Base-by-base conservation (phyloP, 1,140 invertebrate species). In the Helicoverpa armigera region DNA sequence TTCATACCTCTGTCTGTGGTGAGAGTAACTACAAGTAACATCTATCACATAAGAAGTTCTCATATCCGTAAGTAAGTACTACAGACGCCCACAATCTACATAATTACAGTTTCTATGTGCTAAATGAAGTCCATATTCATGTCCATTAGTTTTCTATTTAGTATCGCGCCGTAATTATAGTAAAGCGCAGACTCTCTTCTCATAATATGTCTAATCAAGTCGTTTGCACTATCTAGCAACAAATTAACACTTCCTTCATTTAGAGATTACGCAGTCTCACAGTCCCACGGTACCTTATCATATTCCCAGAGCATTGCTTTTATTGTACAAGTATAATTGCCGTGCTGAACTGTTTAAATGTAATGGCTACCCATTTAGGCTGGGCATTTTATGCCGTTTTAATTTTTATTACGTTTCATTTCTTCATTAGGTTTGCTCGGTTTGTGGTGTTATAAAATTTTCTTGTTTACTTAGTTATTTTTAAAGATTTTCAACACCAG, bases 241-340 rank as follows among this genome's bases (percentile, higher is more conserved):
- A 73, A 73, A 53, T 58, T 70, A 77, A 60, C 76, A 79, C 76
- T 74, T 79, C 65, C 76, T 78, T 84, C 76, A 82, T 79, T 82
- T 74, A 31, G 14, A 80, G 81, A 84, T 84, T 78, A 74, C 51
- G 72, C 54, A 61, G 60, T 54, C 51, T 51, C 23, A 18, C 7
- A 29, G 54, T 82, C 78, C 74, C 81, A 84, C 81, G 74, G 76
- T 83, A 61, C 35, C 31, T 76, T 80, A 80, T 80, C 82, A 29
- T 77, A 31, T 83, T 83, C 82, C 78, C 82, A 83, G 50, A 51
- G 13, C 60, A 53, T 35, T 58, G 13, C 29, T 69, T 69, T 69
- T 53, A 70, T 79, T 70, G 63, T 65, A 23, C 23, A 50, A 43
- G 3, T 35, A n/a, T 79, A 79, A 79, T 69, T 70, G 53, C 51